phyloP scores from a whole-genome alignment of 2,888 invertebrate genomes.

The Mythimna loreyi region DNA sequence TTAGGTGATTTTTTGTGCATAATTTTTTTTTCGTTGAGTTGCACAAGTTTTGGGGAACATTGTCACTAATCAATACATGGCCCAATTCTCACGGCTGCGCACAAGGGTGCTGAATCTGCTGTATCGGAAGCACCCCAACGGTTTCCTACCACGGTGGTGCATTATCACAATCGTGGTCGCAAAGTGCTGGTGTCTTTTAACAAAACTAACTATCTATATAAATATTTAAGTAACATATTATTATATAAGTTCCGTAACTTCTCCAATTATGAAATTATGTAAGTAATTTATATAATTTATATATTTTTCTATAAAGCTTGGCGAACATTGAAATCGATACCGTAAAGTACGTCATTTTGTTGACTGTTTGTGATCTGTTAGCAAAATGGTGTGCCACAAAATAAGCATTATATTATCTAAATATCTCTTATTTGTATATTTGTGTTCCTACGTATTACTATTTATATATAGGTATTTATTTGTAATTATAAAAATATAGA shows the following conservation, averaged over 20 bases:
- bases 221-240: conserved; percentile 14
- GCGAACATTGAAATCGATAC: neutral
- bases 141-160: conserved; percentile 45
- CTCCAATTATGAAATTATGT: conserved; percentile 44
- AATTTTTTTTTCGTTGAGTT: neutral
- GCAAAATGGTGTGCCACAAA: neutral
- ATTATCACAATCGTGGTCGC: conserved; percentile 46
- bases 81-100: conserved; percentile 51
- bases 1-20: neutral
- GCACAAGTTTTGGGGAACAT: conserved; percentile 10
- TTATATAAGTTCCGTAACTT: conserved; percentile 9
- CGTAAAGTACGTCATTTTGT: conserved; percentile 4
- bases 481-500: neutral
- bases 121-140: conserved; percentile 43
- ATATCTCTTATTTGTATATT: conserved; percentile 5
- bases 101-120: conserved; percentile 34
- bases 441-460: conserved; percentile 3
- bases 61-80: conserved; percentile 43
- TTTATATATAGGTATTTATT: neutral
- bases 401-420: neutral
- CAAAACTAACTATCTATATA: conserved; percentile 2
- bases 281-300: conserved; percentile 51
- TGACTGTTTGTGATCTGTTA: neutral
- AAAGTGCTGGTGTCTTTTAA: conserved; percentile 45
- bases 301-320: conserved; percentile 16